Evolutionary conservation across 2,888 invertebrate genomes (phyloP).

Genomic region (Crepidodera aurea): DNA sequence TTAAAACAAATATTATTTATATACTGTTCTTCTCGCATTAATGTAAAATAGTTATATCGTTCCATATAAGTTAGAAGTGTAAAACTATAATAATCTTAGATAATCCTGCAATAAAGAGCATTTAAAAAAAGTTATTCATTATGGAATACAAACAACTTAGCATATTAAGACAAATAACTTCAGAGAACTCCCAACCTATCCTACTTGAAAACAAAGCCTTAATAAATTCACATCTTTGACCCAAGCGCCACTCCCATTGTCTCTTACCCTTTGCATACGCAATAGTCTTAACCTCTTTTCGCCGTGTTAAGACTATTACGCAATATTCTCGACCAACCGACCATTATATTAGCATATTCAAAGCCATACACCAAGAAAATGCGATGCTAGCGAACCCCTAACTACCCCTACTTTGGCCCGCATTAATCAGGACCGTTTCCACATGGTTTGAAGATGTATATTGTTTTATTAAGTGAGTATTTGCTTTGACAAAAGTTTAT

Average conservation of each 20-base stretch:
- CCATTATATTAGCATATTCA: slow-evolving; percentile 60
- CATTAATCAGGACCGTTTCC: slow-evolving; percentile 7
- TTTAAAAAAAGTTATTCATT: slow-evolving; percentile 4
- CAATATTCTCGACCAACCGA: slow-evolving; percentile 56
- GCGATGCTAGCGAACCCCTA: slow-evolving; percentile 45
- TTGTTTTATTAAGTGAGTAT: neutral
- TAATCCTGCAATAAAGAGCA: too few species aligned
- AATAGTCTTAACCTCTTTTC: slow-evolving; percentile 56
- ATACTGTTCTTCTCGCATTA: too few species aligned
- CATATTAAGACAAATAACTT: slow-evolving; percentile 1
- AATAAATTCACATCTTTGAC: slow-evolving; percentile 23
- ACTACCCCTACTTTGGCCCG: slow-evolving; percentile 5
- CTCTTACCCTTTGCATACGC: slow-evolving; percentile 50
- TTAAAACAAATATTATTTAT: too few species aligned
- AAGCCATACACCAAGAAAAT: slow-evolving; percentile 55
- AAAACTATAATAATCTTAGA: too few species aligned
- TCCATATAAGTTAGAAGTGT: too few species aligned
- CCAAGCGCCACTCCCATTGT: slow-evolving; percentile 14
- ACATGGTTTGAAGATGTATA: neutral
- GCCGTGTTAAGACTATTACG: slow-evolving; percentile 57
- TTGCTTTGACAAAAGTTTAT: too few species aligned
- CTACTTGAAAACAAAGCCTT: slow-evolving; percentile 12
- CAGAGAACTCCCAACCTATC: neutral
- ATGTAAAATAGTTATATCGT: too few species aligned
- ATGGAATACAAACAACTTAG: slow-evolving; percentile 4